phyloP scores from a whole-genome alignment of 2,113 vertebrate species.

The Pachycephala philippinensis region DNA sequence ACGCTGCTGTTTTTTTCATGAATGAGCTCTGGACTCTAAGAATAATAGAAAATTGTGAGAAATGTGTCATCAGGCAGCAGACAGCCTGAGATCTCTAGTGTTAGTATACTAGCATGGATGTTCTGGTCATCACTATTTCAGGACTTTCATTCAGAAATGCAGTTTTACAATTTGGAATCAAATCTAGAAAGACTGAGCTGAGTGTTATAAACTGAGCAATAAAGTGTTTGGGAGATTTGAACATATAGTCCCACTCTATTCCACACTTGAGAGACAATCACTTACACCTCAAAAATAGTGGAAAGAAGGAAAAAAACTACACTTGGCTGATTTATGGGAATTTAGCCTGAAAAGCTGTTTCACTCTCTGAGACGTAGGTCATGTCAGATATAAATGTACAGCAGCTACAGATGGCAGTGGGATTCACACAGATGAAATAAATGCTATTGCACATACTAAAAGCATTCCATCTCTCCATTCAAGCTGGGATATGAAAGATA shows the following conservation, averaged over 20 bases:
- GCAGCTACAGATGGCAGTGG: background rate
- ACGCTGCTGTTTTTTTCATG: background rate
- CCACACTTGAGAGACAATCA: background rate
- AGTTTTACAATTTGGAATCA: background rate
- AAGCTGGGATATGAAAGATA: rapidly evolving
- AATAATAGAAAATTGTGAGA: background rate
- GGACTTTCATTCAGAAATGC: background rate
- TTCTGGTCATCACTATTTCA: background rate
- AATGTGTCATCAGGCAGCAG: background rate
- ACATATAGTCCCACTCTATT: background rate
- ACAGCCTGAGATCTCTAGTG: background rate
- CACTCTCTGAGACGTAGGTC: background rate
- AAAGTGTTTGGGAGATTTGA: background rate
- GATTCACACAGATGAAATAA: background rate
- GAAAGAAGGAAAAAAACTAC: background rate
- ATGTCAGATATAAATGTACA: background rate
- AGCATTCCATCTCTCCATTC: background rate
- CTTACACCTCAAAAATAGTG: background rate
- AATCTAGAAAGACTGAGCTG: background rate
- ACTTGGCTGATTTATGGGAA: background rate
- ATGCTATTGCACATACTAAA: background rate
- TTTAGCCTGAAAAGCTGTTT: background rate
- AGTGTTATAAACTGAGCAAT: background rate
- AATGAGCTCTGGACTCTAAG: background rate
- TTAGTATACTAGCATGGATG: background rate